These are phyloP conservation scores for Threskiornis aethiopicus DNA, from an alignment of 2,797 vertebrate genomes.

Conservation along the genomic window DNA sequence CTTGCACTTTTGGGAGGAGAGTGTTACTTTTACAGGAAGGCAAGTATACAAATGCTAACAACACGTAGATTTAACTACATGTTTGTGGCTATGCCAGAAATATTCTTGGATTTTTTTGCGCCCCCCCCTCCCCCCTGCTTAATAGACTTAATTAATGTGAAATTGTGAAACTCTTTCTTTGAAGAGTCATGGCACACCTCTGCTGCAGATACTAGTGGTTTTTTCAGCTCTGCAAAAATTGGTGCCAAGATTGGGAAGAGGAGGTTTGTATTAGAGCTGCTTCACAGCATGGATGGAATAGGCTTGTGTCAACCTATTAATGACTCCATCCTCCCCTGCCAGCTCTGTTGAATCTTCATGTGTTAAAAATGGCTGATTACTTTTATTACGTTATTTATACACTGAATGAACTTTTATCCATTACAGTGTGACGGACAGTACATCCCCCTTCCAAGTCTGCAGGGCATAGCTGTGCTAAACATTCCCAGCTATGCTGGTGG, in stretches of 20 bases:
- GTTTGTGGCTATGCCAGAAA: not conserved
- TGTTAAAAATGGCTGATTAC: not conserved
- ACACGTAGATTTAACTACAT: not conserved
- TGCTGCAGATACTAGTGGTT: not conserved
- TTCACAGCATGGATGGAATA: not conserved
- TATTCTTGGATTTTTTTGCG: not conserved
- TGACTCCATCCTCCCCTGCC: not conserved
- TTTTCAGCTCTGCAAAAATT: not conserved
- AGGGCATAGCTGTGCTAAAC: conserved; percentile 95
- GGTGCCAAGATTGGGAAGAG: not conserved
- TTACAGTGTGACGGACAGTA: conserved; percentile 96
- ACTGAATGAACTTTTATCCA: conserved; percentile 36
- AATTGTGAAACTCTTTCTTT: not conserved
- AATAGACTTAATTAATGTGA: not conserved
- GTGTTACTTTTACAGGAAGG: not conserved
- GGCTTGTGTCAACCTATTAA: not conserved
- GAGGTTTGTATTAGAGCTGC: not conserved
- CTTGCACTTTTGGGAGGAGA: not conserved
- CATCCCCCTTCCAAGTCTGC: conserved; percentile 96
- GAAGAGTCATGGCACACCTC: not conserved
- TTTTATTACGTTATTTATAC: not conserved
- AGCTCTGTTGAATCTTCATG: not conserved
- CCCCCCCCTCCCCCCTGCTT: not conserved
- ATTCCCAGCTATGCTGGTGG: conserved; percentile 98
- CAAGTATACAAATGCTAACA: not conserved